Base-by-base conservation (phyloP, 2,797 vertebrate genomes). In the Halcyon leucocephala region DNA sequence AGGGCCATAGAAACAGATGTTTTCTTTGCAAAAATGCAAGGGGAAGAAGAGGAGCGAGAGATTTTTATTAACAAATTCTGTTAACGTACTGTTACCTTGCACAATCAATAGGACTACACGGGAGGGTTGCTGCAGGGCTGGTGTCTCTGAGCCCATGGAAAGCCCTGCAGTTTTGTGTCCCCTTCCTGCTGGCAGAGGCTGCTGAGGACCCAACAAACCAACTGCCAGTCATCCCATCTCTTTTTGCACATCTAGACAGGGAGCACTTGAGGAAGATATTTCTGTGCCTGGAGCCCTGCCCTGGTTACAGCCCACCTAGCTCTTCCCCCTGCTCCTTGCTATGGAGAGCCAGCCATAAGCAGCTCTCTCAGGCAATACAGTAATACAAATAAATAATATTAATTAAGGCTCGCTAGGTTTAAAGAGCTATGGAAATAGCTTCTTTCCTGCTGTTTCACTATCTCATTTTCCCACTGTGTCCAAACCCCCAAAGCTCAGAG, bases 381-480 rank as follows among this genome's bases (percentile, higher is more conserved):
- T 82, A 86, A 89, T 80, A 55, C 87, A 91, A 96, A 96, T 96
- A 95, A 95, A 96, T 96, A 96, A 96, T 96, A 96, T 95, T 95
- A 96, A 96, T 93, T 95, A 93, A 83, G 70, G 84, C 91, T 95
- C 35, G 1, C 66, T 96, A 44, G 89, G 87, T 94, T 94, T 91
- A 91, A 94, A 88, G 90, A 88, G 77, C 90, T 58, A 41, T 80
- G 61, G 91, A 93, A 96, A 94, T 95, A 78, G 92, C 92, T 84
- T 64, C 77, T 82, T 80, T 95, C 91, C 95, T 64, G 90, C 93
- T 95, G 94, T 79, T 95, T 90, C 95, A 76, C 58, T 86, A 46
- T 60, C 91, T 95, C 85, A 86, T 93, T 96, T 95, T 81, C 87
- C 62, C 58, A 24, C 66, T 95, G 87, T 70, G 85, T 66, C 90